Conservation (phyloP, 1,140 invertebrate species). For the Sycophaga agraensis region DNA sequence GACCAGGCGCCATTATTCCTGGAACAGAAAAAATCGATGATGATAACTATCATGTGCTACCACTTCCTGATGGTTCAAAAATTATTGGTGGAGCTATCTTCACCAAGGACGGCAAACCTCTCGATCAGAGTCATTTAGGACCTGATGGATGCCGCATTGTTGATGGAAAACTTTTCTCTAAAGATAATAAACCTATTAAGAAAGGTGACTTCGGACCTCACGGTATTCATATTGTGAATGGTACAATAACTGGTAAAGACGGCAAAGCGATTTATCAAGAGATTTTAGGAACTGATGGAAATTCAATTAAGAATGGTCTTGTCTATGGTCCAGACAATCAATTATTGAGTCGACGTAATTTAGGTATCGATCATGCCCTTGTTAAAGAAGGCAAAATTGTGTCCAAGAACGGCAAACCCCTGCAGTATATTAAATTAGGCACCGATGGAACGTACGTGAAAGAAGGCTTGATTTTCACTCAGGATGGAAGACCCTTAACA, state of each 20-base stretch:
- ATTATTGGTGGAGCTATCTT: constrained; percentile 49
- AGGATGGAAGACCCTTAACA: constrained; percentile 45
- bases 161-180: constrained; percentile 46
- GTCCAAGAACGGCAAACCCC: constrained; percentile 48
- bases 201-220: constrained; percentile 51
- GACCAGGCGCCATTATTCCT: constrained; percentile 23
- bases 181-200: constrained; percentile 46
- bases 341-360: constrained; percentile 36
- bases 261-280: constrained; percentile 49
- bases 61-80: constrained; percentile 44
- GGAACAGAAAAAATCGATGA: constrained; percentile 34
- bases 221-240: constrained; percentile 43
- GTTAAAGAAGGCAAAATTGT: constrained; percentile 50
- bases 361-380: constrained; percentile 42
- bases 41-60: constrained; percentile 45
- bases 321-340: constrained; percentile 40
- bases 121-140: constrained; percentile 48
- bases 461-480: constrained; percentile 49
- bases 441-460: constrained; percentile 49
- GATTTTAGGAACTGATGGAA: constrained; percentile 45
- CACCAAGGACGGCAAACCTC: constrained; percentile 46
- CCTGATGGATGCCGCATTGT: constrained; percentile 43
- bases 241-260: constrained; percentile 51
- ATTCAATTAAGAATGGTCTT: constrained; percentile 46
- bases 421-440: constrained; percentile 42